These are phyloP conservation scores for Pteronotus mesoamericanus DNA, from an alignment of 2,797 vertebrate genomes.

Conservation along the genomic window DNA sequence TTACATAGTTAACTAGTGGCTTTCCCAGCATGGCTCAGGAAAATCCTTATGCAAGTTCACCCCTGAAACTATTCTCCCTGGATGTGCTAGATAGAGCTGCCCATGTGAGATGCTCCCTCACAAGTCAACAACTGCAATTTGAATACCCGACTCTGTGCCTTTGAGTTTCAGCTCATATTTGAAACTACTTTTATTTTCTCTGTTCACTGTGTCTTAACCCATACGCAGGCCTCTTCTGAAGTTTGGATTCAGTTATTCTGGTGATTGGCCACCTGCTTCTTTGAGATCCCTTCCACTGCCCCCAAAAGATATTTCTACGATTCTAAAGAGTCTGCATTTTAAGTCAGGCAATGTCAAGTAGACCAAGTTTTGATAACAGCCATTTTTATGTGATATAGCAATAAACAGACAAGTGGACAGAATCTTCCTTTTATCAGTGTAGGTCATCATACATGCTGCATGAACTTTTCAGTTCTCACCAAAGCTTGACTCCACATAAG, in stretches of 20 bases:
- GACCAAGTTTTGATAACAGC: not conserved
- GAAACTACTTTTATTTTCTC: not conserved
- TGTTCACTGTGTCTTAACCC: not conserved
- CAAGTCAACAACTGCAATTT: not conserved
- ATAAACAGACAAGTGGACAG: not conserved
- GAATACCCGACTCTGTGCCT: not conserved
- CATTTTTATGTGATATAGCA: not conserved
- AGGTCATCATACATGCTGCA: not conserved
- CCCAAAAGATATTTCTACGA: not conserved
- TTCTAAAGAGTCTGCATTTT: not conserved
- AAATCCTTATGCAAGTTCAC: not conserved
- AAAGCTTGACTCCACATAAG: not conserved
- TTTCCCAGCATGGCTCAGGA: not conserved
- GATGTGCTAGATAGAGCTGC: not conserved
- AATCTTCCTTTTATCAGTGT: not conserved
- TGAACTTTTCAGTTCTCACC: not conserved
- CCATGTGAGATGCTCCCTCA: not conserved
- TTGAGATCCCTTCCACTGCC: not conserved
- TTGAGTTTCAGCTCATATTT: not conserved
- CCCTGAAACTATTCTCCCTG: not conserved
- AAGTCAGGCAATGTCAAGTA: conserved; percentile 4
- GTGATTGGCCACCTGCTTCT: not conserved
- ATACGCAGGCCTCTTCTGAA: not conserved
- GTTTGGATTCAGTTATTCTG: not conserved
- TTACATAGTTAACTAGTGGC: not conserved